Conservation (phyloP, 2,113 vertebrate species). For the Glaucomys volans region DNA sequence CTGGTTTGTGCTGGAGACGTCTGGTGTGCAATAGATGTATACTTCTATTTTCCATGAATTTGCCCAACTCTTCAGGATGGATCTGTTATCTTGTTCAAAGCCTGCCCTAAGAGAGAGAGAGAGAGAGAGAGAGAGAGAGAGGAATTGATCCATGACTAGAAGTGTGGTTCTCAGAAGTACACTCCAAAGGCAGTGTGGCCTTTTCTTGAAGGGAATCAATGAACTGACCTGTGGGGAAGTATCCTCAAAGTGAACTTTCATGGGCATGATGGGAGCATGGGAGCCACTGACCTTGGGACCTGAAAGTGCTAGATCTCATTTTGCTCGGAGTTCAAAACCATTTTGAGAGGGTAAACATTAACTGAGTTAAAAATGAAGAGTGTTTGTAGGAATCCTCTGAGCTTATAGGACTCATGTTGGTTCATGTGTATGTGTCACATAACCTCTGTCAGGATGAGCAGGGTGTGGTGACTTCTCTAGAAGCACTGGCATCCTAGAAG, state of each 20-base stretch:
- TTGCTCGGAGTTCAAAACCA: slow-evolving; percentile 1
- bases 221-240: neutral
- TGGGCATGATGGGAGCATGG: too few species aligned
- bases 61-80: neutral
- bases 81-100: neutral
- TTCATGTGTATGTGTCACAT: neutral
- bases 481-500: neutral
- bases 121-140: neutral
- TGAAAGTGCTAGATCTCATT: neutral
- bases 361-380: neutral
- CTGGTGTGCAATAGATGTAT: neutral
- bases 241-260: neutral
- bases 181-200: neutral
- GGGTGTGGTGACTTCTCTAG: neutral
- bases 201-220: neutral
- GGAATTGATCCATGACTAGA: fast-evolving
- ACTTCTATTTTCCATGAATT: neutral
- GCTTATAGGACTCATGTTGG: neutral
- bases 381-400: neutral
- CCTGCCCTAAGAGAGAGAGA: neutral
- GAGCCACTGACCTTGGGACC: neutral
- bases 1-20: neutral
- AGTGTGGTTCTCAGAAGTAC: neutral
- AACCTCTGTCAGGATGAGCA: neutral
- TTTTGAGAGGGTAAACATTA: neutral